Evolutionary conservation across 1,140 invertebrate species (phyloP), one percentile per base, ranked within the genome.

Genomic region (Phymorhynchus buccinoides): DNA sequence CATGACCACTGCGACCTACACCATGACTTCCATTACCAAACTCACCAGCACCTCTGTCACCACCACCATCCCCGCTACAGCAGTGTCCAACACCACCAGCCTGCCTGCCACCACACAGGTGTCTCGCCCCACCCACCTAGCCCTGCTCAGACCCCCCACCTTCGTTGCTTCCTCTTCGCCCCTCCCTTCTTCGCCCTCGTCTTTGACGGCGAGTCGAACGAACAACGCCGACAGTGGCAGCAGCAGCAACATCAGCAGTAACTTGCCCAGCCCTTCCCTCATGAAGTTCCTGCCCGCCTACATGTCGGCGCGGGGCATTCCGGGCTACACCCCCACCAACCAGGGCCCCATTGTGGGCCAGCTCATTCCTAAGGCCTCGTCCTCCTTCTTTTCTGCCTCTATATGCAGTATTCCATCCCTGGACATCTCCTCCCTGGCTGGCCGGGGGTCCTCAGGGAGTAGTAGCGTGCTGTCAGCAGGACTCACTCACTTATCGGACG

Each of bases 291-390:
- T 88, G 3, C 88, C 88, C 30, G 78, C 88, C 30, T 88, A 87
- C 66, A 83, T 85, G 42, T 84, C 87, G 9, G 84, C 85, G 2
- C 32, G 81, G 12, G 39, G 84, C 39, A 62, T 79, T 41, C 39
- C 80, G n/a, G 80, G 73, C 27, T 42, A 82, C 32, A 56, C 75
- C 42, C 41, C 44, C 22, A 82, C 37, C 16, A 73, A 27, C 27
- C 84, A 84, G 37, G 87, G 88, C 39, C 89, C 89, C 22, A 89
- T 89, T 37, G 84, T 88, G 66, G 88, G 89, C 32, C 89, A 89
- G 84, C 56, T 89, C 35, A 86, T 89, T 3, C 77, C 78, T 39
- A 87, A 87, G 78, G 86, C 88, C 18, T 44, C 35, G 30, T n/a
- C 83, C 30, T 39, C 81, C 80, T n/a, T n/a, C n/a, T n/a, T n/a